Evolutionary conservation across 1,140 invertebrate species (phyloP).

Genomic region (Cylas formicarius): DNA sequence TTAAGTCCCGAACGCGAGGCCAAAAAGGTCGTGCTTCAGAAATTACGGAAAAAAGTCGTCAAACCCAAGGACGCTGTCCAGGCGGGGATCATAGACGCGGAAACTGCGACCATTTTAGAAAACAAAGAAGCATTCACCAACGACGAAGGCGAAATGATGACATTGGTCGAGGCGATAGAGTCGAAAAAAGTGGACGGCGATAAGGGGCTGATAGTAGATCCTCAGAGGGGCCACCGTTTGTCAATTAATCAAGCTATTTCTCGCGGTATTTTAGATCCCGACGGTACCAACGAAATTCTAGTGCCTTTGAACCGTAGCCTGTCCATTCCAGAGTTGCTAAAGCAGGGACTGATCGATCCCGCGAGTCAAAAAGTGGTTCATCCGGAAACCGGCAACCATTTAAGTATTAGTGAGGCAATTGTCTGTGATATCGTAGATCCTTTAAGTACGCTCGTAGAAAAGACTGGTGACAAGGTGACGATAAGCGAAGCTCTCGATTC

Average conservation of each 20-base stretch:
- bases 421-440: constrained; percentile 82
- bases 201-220: constrained; percentile 74
- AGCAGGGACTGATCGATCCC: constrained; percentile 77
- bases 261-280: constrained; percentile 73
- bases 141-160: constrained; percentile 54
- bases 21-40: constrained; percentile 67
- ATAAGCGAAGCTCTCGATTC: constrained; percentile 72
- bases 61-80: constrained; percentile 63
- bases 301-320: constrained; percentile 75
- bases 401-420: constrained; percentile 75
- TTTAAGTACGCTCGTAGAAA: constrained; percentile 54
- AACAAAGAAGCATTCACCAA: constrained; percentile 49
- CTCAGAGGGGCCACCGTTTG: constrained; percentile 68
- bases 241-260: constrained; percentile 78
- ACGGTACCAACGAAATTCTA: constrained; percentile 66
- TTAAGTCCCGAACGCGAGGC: constrained; percentile 51
- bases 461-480: constrained; percentile 57
- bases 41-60: constrained; percentile 66
- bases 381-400: constrained; percentile 72
- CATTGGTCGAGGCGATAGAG: constrained; percentile 68
- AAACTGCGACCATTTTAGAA: constrained; percentile 63
- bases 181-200: constrained; percentile 66
- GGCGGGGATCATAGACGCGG: constrained; percentile 65
- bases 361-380: constrained; percentile 76
- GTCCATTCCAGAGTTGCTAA: constrained; percentile 71